Conservation (phyloP, 2,797 vertebrate species). For the Dermochelys coriacea region DNA sequence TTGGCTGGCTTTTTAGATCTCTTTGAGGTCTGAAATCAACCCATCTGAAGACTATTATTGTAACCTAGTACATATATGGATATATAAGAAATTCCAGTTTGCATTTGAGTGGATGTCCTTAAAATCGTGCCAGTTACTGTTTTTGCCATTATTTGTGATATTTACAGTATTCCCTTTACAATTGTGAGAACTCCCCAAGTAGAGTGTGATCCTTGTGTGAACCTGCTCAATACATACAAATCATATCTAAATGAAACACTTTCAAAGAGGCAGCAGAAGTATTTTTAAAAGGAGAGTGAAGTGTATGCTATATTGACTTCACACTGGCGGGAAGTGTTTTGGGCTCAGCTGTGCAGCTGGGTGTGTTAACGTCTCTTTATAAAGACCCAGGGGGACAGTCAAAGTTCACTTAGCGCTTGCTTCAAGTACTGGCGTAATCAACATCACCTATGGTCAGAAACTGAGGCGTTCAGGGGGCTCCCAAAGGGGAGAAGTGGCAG, state of each 20-base stretch:
- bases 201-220: fast-evolving
- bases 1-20: neutral
- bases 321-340: neutral
- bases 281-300: neutral
- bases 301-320: neutral
- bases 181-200: no score
- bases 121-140: neutral
- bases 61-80: no score
- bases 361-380: neutral
- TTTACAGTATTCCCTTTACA: no score
- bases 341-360: neutral
- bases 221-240: neutral
- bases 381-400: neutral
- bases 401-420: neutral
- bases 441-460: slow-evolving; percentile 18
- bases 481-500: slow-evolving; percentile 3
- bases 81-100: no score
- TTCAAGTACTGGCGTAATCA: slow-evolving; percentile 1
- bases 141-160: no score
- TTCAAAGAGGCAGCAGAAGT: neutral
- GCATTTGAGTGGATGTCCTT: neutral
- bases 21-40: no score
- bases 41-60: no score
- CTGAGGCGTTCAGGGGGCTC: fast-evolving
- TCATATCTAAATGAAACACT: neutral